These are phyloP conservation scores for Didymodactylos carnosus DNA, from an alignment of 2,888 invertebrate genomes.

Conservation along the genomic window DNA sequence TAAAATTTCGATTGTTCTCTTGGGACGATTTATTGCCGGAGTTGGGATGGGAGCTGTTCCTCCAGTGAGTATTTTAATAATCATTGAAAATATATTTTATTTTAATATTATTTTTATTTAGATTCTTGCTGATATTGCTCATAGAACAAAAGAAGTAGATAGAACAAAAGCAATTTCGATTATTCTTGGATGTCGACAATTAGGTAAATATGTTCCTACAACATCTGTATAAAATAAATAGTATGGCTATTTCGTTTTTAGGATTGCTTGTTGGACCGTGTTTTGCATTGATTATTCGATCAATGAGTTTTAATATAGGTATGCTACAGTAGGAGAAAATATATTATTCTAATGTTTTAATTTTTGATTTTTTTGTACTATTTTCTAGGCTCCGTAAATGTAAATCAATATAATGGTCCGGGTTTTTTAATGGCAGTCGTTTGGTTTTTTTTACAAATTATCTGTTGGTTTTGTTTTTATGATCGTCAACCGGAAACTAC, in stretches of 20 bases:
- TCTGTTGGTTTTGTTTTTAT: constrained; percentile 12
- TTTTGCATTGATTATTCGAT: background rate
- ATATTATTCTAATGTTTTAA: constrained; percentile 23
- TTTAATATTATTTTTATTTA: background rate
- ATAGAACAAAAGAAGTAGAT: constrained; percentile 4
- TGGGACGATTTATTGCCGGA: constrained; percentile 33
- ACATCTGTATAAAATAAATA: constrained; percentile 26
- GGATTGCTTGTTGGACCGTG: constrained; percentile 25
- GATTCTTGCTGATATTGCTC: background rate
- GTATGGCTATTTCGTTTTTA: constrained; percentile 29
- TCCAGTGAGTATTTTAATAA: background rate
- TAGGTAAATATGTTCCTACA: constrained; percentile 20
- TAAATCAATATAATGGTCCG: constrained; percentile 33
- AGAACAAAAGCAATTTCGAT: constrained; percentile 2
- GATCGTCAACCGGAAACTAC: background rate
- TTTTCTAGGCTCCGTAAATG: constrained; percentile 24
- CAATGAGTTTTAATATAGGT: background rate
- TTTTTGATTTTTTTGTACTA: constrained; percentile 25
- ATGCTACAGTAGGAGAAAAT: constrained; percentile 18
- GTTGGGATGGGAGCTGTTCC: constrained; percentile 12
- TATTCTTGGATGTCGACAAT: constrained; percentile 9
- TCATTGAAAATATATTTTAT: background rate
- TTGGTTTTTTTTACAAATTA: constrained; percentile 25
- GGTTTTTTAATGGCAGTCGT: constrained; percentile 32
- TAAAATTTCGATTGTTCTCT: constrained; percentile 31